phyloP scores from a whole-genome alignment of 2,888 invertebrate genomes.

The Netelia fuscicornis region DNA sequence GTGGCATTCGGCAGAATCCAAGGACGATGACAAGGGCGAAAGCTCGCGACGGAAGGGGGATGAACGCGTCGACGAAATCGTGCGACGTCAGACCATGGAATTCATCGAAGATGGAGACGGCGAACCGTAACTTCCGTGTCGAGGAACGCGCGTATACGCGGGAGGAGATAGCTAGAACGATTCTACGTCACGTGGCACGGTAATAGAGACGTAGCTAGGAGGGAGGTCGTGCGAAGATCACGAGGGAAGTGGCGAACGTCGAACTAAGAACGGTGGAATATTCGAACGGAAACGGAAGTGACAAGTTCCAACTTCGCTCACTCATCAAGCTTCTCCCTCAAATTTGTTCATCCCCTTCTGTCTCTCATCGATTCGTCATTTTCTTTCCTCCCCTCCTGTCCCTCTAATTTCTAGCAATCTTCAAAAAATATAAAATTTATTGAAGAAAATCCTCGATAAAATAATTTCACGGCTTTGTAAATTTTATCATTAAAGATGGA shows the following conservation, averaged over 20 bases:
- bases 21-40: constrained; percentile 19
- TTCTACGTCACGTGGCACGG: neutral
- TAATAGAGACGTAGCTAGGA: constrained; percentile 19
- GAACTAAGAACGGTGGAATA: constrained; percentile 67
- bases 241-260: constrained; percentile 46
- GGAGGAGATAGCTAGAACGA: neutral
- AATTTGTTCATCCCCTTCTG: constrained; percentile 35
- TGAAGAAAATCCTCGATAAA: neutral
- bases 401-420: neutral
- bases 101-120: constrained; percentile 21
- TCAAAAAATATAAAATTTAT: constrained; percentile 5
- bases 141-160: neutral
- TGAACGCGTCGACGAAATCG: constrained; percentile 6
- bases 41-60: neutral
- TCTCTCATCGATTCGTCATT: constrained; percentile 35
- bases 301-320: constrained; percentile 75
- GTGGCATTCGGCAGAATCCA: constrained; percentile 2
- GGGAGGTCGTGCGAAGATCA: constrained; percentile 26
- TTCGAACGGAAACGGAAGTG: constrained; percentile 76
- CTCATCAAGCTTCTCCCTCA: constrained; percentile 61
- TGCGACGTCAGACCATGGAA: constrained; percentile 6
- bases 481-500: neutral
- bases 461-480: neutral
- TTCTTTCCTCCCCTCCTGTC: constrained; percentile 30
- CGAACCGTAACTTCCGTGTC: constrained; percentile 13